phyloP scores from a whole-genome alignment of 2,888 invertebrate species.

The Leptura quadrifasciata region DNA sequence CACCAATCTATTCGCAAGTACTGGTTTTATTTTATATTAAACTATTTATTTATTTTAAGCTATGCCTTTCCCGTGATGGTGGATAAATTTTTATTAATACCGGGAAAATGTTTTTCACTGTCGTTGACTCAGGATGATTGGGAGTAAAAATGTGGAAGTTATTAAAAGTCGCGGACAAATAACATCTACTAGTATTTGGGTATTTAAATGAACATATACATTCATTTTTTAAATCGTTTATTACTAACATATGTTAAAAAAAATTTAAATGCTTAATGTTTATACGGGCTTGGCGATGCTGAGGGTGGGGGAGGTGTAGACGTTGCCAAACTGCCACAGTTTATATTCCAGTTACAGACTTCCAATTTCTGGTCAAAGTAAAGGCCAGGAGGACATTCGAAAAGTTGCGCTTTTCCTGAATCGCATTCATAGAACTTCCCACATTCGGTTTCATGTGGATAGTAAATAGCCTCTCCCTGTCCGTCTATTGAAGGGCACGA shows the following conservation, averaged over 20 bases:
- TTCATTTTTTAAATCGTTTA: not conserved
- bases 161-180: too few relatives aligned
- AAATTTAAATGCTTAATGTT: too few relatives aligned
- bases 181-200: too few relatives aligned
- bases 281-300: not conserved
- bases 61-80: too few relatives aligned
- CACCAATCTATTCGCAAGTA: too few relatives aligned
- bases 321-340: conserved; percentile 18
- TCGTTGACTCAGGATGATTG: too few relatives aligned
- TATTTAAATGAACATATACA: not conserved
- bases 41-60: too few relatives aligned
- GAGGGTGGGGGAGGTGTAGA: conserved; percentile 8
- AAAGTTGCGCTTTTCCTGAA: not conserved
- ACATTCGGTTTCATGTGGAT: conserved; percentile 30
- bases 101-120: too few relatives aligned
- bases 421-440: conserved; percentile 36
- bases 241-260: not conserved
- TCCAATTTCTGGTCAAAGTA: conserved; percentile 10
- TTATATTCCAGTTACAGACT: conserved; percentile 9
- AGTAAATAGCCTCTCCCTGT: not conserved
- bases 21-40: too few relatives aligned
- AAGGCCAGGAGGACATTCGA: conserved; percentile 15
- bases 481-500: conserved; percentile 3
- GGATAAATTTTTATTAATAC: too few relatives aligned
- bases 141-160: too few relatives aligned